Percentiles rank a stretch among this genome's conserved stretches.
Evolutionary conservation across 2,888 invertebrate genomes (phyloP).

Genomic region (Coleophora deauratella): DNA sequence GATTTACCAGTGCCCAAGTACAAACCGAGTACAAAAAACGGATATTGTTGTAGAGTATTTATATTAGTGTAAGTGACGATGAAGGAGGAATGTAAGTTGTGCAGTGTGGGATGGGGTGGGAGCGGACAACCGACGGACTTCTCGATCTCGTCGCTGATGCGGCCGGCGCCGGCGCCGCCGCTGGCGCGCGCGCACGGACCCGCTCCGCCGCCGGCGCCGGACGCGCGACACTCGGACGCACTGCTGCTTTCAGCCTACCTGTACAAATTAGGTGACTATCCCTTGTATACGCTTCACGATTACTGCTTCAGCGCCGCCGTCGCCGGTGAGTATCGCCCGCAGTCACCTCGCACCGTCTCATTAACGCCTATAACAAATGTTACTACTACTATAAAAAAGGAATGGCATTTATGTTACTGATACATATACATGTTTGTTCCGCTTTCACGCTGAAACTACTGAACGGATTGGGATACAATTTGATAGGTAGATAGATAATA

Average conservation of each 20-base stretch:
- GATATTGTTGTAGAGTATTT: constrained; percentile 39
- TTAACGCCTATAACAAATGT: no score
- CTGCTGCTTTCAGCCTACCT: constrained; percentile 68
- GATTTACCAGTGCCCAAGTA: constrained; percentile 71
- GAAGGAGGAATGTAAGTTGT: constrained; percentile 71
- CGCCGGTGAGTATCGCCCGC: constrained; percentile 60
- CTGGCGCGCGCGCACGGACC: constrained; percentile 44
- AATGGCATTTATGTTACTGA: no score
- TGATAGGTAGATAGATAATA: no score
- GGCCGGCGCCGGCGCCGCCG: constrained; percentile 44
- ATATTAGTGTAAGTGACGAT: constrained; percentile 50
- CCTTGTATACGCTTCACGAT: constrained; percentile 66
- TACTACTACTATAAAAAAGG: no score
- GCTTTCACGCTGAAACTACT: no score
- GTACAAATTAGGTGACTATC: constrained; percentile 73
- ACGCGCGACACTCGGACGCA: constrained; percentile 36
- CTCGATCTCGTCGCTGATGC: constrained; percentile 66
- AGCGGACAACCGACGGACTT: constrained; percentile 57
- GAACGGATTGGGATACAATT: no score
- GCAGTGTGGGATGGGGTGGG: constrained; percentile 61
- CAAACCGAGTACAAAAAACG: constrained; percentile 74
- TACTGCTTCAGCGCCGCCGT: constrained; percentile 45
- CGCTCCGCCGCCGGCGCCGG: constrained; percentile 28
- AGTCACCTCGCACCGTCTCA: neutral
- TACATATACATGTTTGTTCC: no score